Evolutionary conservation across 2,888 invertebrate genomes (phyloP), one percentile per base, ranked within the genome.

Genomic region (Hermaeophaga mercurialis): DNA sequence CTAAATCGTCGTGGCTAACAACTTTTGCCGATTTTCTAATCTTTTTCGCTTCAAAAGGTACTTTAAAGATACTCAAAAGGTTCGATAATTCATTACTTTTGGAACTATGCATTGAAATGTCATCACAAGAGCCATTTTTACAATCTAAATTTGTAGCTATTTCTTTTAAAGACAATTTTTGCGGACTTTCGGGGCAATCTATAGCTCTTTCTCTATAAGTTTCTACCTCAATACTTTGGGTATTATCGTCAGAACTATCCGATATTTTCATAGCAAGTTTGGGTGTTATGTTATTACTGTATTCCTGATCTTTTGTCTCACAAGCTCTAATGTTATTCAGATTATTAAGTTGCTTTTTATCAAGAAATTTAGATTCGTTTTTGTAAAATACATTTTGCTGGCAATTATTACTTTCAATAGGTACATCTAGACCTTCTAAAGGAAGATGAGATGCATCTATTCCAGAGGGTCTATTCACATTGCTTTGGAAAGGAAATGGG

Each of bases 81-180:
- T 69, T 72, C 15, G 61, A 65, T 6, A 74, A 68, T 56, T 85
- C 85, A 56, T 82, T 80, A 66, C 84, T 85, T 64, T 83, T 78
- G 1, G 82, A 80, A 33, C 84, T 85, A 61, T 83, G 83, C 63
- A 84, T 77, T 1, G 84, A 84, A 24, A 85, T 80, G 1, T 84
- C 82, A 63, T 85, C 85, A 59, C 80, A 68, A 1, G 78, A 79
- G 53, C 71, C 68, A 19, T 39, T 49, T 62, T 73, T 70, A 47
- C 67, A 69, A 39, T 70, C 71, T 1, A 57, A 36, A 48, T 69
- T 66, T 4, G 70, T 53, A n/a, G 69, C 68, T 12, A 69, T 53
- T n/a, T 63, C 67, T 58, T 72, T 70, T 9, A 62, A 66, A 0
- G 69, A 68, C 57, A 68, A 69, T 47, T 70, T 69, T 12, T 47